Evolutionary conservation across 1,140 invertebrate species (phyloP).

Genomic region (Paraescarpia echinospica): DNA sequence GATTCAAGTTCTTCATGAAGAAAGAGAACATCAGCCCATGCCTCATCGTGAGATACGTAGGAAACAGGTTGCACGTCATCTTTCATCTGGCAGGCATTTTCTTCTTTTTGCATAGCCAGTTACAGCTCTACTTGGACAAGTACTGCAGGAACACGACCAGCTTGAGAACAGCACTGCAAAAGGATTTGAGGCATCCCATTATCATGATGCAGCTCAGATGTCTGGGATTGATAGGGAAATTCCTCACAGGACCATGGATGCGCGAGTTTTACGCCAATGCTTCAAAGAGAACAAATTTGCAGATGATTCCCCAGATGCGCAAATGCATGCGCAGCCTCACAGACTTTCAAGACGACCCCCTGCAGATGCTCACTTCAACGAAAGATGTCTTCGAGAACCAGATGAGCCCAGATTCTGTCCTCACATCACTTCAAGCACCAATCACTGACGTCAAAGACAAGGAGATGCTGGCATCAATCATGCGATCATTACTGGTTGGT

Average conservation of each 20-base stretch:
- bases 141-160: background rate
- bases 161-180: background rate
- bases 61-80: constrained; percentile 5
- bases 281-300: background rate
- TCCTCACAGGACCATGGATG: constrained; percentile 16
- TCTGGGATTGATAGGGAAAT: constrained; percentile 14
- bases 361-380: background rate
- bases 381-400: background rate
- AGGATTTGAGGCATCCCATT: background rate
- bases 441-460: too few relatives aligned
- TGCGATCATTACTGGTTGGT: background rate
- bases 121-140: background rate
- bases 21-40: background rate
- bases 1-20: background rate
- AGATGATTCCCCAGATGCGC: background rate
- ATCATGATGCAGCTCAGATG: background rate
- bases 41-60: background rate
- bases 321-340: background rate
- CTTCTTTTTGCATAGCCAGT: background rate
- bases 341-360: background rate
- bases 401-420: background rate
- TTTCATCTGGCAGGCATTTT: background rate
- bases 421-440: background rate
- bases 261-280: constrained; percentile 2
- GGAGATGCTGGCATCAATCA: background rate